These are phyloP conservation scores for Cryptus armator DNA, from an alignment of 2,888 invertebrate species.

Conservation along the genomic window DNA sequence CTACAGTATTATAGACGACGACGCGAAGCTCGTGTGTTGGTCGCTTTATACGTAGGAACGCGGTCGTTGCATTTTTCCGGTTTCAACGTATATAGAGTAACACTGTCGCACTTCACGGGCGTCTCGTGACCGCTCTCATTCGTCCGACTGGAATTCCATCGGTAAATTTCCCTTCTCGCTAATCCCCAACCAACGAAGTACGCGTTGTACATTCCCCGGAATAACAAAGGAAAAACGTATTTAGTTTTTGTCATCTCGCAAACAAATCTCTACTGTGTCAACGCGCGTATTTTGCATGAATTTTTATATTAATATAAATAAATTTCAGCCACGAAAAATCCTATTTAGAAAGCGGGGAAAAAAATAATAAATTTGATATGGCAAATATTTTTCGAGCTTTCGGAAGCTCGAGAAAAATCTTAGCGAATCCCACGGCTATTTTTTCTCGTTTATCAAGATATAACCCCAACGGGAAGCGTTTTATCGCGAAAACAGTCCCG, in stretches of 20 bases:
- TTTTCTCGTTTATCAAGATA: neutral
- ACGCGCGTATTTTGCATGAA: neutral
- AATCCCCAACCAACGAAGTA: conserved; percentile 7
- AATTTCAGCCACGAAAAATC: neutral
- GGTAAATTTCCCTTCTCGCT: neutral
- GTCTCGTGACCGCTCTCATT: conserved; percentile 34
- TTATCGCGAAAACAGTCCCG: conserved; percentile 14
- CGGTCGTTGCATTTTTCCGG: conserved; percentile 64
- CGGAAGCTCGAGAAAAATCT: conserved; percentile 10
- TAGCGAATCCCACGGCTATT: neutral
- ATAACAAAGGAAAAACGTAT: neutral
- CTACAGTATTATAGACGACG: neutral
- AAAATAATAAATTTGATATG: conserved; percentile 45
- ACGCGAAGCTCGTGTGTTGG: conserved; percentile 14
- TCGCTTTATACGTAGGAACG: conserved; percentile 27
- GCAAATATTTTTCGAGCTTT: conserved; percentile 11
- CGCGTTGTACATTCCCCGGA: neutral
- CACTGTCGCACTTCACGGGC: conserved; percentile 59
- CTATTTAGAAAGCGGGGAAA: neutral
- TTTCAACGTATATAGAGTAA: conserved; percentile 49
- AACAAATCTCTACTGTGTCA: neutral
- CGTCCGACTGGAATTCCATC: neutral
- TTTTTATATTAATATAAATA: neutral
- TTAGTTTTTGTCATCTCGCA: neutral
- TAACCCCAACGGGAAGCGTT: conserved; percentile 10